phyloP scores from a whole-genome alignment of 92 coral and sea anemone species.

The Actinostola sp. region DNA sequence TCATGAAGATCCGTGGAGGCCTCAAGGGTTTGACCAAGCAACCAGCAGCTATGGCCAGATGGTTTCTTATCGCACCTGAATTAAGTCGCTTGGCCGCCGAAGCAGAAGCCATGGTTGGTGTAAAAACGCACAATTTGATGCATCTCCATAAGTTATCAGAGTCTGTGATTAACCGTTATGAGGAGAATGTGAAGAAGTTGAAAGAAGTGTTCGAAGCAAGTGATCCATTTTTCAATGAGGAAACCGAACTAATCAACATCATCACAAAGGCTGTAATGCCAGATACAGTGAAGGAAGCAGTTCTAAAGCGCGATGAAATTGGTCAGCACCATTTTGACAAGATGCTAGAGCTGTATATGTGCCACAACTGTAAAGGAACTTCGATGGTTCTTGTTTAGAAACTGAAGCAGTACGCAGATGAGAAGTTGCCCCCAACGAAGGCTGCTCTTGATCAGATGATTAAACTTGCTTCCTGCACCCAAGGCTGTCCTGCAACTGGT shows the following conservation, averaged over 20 bases:
- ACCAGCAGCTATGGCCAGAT: slow-evolving; percentile 57
- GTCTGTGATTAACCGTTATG: slow-evolving; percentile 24
- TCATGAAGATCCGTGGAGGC: slow-evolving; percentile 53
- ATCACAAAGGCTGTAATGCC: too few relatives aligned
- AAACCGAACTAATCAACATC: too few relatives aligned
- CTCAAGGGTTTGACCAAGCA: slow-evolving; percentile 51
- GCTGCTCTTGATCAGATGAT: slow-evolving; percentile 44
- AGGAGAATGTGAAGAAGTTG: slow-evolving; percentile 37
- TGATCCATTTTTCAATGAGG: too few relatives aligned
- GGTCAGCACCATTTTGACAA: too few relatives aligned
- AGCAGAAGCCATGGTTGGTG: slow-evolving; percentile 48
- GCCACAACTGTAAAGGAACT: slow-evolving; percentile 44
- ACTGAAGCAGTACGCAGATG: slow-evolving; percentile 49
- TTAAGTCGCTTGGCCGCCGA: too few relatives aligned
- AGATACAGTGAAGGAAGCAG: too few relatives aligned
- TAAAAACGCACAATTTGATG: background rate
- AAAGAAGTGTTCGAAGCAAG: slow-evolving; percentile 61
- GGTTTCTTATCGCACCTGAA: too few relatives aligned
- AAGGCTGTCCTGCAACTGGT: slow-evolving; percentile 61
- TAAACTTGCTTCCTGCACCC: slow-evolving; percentile 57
- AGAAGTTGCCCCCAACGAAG: slow-evolving; percentile 49
- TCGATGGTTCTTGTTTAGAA: slow-evolving; percentile 56
- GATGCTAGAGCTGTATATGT: slow-evolving; percentile 39
- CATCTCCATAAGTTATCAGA: slow-evolving; percentile 35
- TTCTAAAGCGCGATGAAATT: too few relatives aligned